Conservation (phyloP, 2,888 invertebrate species). For the Chromoteleia sp. region DNA sequence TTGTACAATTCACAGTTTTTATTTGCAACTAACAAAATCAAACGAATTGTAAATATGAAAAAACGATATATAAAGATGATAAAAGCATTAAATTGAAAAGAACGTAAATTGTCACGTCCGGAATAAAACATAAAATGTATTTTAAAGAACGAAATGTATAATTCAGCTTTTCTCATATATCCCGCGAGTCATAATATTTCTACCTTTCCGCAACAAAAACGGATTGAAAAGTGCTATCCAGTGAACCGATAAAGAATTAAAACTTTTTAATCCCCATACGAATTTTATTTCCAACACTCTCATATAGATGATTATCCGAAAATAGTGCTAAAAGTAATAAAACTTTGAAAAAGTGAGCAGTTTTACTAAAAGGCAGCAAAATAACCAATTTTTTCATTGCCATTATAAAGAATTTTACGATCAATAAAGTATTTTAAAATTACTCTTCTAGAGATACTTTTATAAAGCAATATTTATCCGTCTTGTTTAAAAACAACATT, state of each 20-base stretch:
- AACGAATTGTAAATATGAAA: too few relatives aligned
- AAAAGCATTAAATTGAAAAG: background rate
- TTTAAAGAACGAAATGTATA: conserved; percentile 6
- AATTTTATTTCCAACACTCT: conserved; percentile 34
- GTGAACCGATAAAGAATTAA: conserved; percentile 39
- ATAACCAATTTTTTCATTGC: conserved; percentile 14
- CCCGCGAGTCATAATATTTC: conserved; percentile 28
- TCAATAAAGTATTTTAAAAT: too few relatives aligned
- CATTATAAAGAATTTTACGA: conserved; percentile 15
- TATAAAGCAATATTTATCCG: too few relatives aligned
- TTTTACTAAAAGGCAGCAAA: conserved; percentile 32
- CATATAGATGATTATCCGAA: conserved; percentile 18
- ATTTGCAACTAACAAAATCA: too few relatives aligned
- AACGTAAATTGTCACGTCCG: background rate
- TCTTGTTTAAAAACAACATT: too few relatives aligned
- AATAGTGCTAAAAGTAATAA: conserved; percentile 30
- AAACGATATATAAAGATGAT: too few relatives aligned
- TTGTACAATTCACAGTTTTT: too few relatives aligned
- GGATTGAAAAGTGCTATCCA: conserved; percentile 27
- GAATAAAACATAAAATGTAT: background rate
- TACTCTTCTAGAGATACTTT: too few relatives aligned
- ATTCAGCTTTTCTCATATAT: conserved; percentile 35
- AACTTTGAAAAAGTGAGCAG: conserved; percentile 19
- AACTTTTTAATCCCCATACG: conserved; percentile 32
- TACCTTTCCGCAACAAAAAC: conserved; percentile 15